A percentile compares a stretch with the other conserved stretches of the same genome.
Conservation (phyloP, 2,113 vertebrate genomes). For the Vombatus ursinus region DNA sequence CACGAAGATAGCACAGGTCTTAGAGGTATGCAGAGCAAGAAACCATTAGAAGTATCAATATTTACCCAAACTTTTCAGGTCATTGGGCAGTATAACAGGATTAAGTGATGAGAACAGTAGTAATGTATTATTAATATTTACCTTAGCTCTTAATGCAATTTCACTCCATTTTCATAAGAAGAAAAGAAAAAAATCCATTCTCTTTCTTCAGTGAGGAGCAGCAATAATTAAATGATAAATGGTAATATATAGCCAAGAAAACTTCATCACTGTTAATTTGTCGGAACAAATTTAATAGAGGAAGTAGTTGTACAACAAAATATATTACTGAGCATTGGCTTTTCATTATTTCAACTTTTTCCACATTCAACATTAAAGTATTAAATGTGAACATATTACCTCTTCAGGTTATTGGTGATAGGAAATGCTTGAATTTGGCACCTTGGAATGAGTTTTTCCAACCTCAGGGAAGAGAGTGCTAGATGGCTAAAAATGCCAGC, state of each 20-base stretch:
- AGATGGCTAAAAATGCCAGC: slow-evolving; percentile 25
- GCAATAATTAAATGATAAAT: background rate
- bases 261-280: background rate
- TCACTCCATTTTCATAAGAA: background rate
- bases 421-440: background rate
- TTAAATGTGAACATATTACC: background rate
- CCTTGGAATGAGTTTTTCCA: background rate
- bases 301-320: background rate
- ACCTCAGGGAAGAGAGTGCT: slow-evolving; percentile 24
- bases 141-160: background rate
- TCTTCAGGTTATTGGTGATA: slow-evolving; percentile 14
- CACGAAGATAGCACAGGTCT: background rate
- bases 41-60: background rate
- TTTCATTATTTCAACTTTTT: background rate
- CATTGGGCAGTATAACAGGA: background rate
- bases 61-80: background rate
- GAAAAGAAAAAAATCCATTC: background rate
- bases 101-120: background rate
- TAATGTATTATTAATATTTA: background rate
- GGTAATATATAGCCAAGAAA: background rate
- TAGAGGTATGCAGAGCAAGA: background rate
- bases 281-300: background rate
- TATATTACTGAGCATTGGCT: background rate
- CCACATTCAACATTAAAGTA: background rate
- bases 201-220: background rate